phyloP scores from a whole-genome alignment of 1,140 invertebrate genomes.

The Phymorhynchus buccinoides region DNA sequence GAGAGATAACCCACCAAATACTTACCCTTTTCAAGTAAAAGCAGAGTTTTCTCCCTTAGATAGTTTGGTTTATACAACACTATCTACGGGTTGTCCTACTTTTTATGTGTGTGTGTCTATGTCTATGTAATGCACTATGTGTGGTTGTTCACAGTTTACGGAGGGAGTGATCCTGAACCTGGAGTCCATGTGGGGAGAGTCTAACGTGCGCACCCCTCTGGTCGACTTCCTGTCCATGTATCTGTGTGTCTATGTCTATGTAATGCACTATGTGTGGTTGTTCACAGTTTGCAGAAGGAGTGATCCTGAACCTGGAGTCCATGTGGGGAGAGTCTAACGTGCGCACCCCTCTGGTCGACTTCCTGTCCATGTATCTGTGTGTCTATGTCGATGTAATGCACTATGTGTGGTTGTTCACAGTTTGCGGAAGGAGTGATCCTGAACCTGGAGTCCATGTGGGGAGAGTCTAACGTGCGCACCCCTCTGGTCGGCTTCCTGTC shows the following conservation, averaged over 20 bases:
- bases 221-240: slow-evolving; percentile 92
- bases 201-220: slow-evolving; percentile 88
- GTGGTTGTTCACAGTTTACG: slow-evolving; percentile 80
- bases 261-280: neutral
- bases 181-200: slow-evolving; percentile 91
- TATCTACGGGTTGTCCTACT: too few species aligned
- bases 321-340: slow-evolving; percentile 93
- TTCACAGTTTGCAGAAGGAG: slow-evolving; percentile 89
- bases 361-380: too few species aligned
- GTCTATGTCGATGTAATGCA: too few species aligned
- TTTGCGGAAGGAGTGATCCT: slow-evolving; percentile 94
- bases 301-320: slow-evolving; percentile 91
- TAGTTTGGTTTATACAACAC: too few species aligned
- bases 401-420: slow-evolving; percentile 72
- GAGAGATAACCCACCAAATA: too few species aligned
- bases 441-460: slow-evolving; percentile 91
- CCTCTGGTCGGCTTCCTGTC: slow-evolving; percentile 95
- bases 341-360: slow-evolving; percentile 63
- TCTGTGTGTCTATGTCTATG: too few species aligned
- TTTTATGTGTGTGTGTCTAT: too few species aligned
- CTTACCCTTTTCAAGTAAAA: too few species aligned
- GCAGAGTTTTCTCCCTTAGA: too few species aligned
- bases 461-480: slow-evolving; percentile 88
- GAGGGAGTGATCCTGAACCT: slow-evolving; percentile 94
- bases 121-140: too few species aligned